phyloP scores from a whole-genome alignment of 2,113 vertebrate species.

The Pseudorectes ferrugineus region DNA sequence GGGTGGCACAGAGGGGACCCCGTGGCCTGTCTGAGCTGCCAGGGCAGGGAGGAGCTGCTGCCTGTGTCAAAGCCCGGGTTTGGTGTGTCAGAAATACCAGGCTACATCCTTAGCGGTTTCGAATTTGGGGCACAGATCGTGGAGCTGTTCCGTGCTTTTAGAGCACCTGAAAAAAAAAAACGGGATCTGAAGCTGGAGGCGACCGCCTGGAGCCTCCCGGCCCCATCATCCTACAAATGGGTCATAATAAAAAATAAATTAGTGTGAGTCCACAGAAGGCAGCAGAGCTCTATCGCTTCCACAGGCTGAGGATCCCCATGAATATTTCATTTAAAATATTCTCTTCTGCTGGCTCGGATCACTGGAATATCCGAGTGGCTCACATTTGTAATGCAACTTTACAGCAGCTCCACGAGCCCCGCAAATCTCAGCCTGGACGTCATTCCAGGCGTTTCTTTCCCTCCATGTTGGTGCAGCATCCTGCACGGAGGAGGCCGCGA shows the following conservation, averaged over 20 bases:
- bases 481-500: accelerated
- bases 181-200: not conserved
- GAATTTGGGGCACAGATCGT: constrained; percentile 16
- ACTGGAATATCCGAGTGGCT: not conserved
- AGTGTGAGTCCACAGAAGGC: constrained; percentile 43
- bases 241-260: constrained; percentile 40
- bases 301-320: not conserved
- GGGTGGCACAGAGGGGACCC: not conserved
- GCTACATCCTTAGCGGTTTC: constrained; percentile 46
- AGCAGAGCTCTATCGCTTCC: not conserved
- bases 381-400: not conserved
- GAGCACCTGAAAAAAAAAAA: constrained; percentile 5
- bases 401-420: not conserved
- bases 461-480: not conserved
- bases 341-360: not conserved
- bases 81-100: constrained; percentile 7
- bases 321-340: constrained; percentile 36
- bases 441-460: not conserved
- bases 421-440: not conserved
- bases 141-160: not conserved
- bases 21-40: not conserved
- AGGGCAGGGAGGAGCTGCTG: not conserved
- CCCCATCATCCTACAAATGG: constrained; percentile 26
- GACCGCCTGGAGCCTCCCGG: not conserved
- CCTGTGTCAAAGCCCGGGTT: not conserved